Evolutionary conservation across 2,113 vertebrate species (phyloP).

Genomic region (Dascyllus trimaculatus): DNA sequence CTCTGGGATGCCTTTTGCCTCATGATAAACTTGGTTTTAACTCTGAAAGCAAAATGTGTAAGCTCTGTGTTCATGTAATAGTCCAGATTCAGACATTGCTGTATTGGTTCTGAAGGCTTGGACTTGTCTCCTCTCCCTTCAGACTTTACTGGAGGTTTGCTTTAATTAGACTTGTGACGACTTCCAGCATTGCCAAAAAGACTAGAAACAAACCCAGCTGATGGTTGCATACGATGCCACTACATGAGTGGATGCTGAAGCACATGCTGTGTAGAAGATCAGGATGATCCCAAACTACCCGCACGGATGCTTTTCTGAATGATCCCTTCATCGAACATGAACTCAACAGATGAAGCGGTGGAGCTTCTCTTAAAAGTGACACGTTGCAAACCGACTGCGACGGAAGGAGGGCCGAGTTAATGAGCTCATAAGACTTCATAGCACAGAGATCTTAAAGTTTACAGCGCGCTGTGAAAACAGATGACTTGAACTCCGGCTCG

Average conservation of each 20-base stretch:
- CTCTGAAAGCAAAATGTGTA: no score
- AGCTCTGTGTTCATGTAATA: no score
- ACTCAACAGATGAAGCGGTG: neutral
- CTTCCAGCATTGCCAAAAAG: neutral
- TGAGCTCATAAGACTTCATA: constrained; percentile 29
- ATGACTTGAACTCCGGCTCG: constrained; percentile 55
- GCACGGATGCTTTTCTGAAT: constrained; percentile 20
- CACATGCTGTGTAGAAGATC: neutral
- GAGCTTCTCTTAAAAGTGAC: neutral
- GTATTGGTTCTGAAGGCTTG: no score
- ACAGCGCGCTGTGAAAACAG: constrained; percentile 53
- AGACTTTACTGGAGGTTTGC: neutral
- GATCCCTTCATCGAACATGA: neutral
- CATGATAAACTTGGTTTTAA: no score
- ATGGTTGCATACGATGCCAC: neutral
- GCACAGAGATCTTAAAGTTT: constrained; percentile 55
- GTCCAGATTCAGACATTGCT: no score
- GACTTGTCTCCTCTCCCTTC: neutral
- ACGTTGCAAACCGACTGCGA: neutral
- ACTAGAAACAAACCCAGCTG: neutral
- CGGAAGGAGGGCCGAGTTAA: constrained; percentile 8
- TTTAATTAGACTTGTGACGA: neutral
- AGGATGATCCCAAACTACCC: constrained; percentile 11
- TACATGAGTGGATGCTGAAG: neutral
- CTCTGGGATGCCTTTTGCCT: no score